phyloP scores from a whole-genome alignment of 2,888 invertebrate species.

The Nymphalis c-album region DNA sequence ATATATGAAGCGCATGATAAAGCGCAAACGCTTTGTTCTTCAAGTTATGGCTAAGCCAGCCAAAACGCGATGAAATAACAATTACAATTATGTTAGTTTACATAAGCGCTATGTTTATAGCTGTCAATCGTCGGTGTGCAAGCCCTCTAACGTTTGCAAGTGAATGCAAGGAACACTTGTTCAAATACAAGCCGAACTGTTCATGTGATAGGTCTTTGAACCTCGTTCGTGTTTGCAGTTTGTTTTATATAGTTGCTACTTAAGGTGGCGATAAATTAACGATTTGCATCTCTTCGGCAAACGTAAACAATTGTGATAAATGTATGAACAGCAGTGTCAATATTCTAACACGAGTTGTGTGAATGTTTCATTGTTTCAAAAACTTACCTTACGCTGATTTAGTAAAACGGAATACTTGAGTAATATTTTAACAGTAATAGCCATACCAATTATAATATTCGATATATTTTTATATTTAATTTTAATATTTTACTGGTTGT shows the following conservation, averaged over 20 bases:
- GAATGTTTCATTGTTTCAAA: conserved; percentile 36
- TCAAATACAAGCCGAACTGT: conserved; percentile 71
- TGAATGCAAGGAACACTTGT: conserved; percentile 65
- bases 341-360: conserved; percentile 51
- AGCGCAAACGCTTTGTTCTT: conserved; percentile 16
- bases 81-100: conserved; percentile 36
- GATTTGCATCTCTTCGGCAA: conserved; percentile 73
- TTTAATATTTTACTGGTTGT: conserved; percentile 5
- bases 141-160: conserved; percentile 58
- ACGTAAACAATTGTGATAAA: conserved; percentile 69
- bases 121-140: conserved; percentile 43
- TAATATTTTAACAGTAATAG: no score
- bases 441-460: no score
- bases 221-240: conserved; percentile 71
- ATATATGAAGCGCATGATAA: conserved; percentile 12
- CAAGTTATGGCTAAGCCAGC: conserved; percentile 15
- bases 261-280: conserved; percentile 78
- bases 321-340: conserved; percentile 65
- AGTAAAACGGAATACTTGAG: no score
- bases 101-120: conserved; percentile 35
- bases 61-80: conserved; percentile 28
- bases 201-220: conserved; percentile 78
- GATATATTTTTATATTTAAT: no score
- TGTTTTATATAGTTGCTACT: conserved; percentile 74
- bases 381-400: conserved; percentile 2